These are phyloP conservation scores for Lampris megalopsis DNA, from an alignment of 2,113 vertebrate species.

Conservation along the genomic window DNA sequence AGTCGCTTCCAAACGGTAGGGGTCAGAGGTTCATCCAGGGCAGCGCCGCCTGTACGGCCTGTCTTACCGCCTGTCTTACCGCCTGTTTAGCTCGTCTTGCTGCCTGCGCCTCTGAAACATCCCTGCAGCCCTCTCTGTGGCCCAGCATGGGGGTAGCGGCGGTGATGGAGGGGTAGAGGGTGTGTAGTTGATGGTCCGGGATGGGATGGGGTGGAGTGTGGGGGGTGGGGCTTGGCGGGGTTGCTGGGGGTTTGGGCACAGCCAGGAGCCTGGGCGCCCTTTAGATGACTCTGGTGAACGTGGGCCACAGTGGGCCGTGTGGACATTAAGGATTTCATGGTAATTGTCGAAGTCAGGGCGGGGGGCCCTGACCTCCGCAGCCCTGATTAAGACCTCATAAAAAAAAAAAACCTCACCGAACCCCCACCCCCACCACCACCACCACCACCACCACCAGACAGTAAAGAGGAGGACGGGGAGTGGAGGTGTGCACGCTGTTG, in stretches of 20 bases:
- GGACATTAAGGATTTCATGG: conserved; percentile 85
- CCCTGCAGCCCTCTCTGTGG: background rate
- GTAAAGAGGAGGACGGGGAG: conserved; percentile 51
- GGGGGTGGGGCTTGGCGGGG: background rate
- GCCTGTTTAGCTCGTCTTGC: no score
- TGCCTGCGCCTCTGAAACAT: conserved; percentile 47
- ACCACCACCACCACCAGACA: conserved; percentile 28
- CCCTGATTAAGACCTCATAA: conserved; percentile 81
- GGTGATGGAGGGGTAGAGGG: conserved; percentile 28
- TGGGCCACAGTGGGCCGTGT: conserved; percentile 58
- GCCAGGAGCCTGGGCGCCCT: conserved; percentile 72
- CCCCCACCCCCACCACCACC: conserved; percentile 22
- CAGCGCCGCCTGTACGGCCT: conserved; percentile 44
- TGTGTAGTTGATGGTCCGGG: background rate
- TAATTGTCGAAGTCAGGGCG: conserved; percentile 77
- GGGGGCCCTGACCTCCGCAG: conserved; percentile 67
- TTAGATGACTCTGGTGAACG: conserved; percentile 78
- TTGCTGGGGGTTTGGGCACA: conserved; percentile 40
- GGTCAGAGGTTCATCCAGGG: conserved; percentile 80
- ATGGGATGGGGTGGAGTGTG: conserved; percentile 2
- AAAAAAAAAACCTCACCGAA: background rate
- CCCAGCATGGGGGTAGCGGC: background rate
- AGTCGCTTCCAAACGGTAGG: conserved; percentile 59
- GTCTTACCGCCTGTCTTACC: background rate
- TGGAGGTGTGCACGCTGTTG: no score